Evolutionary conservation across 2,888 invertebrate genomes (phyloP).

Genomic region (Mythimna vitellina): DNA sequence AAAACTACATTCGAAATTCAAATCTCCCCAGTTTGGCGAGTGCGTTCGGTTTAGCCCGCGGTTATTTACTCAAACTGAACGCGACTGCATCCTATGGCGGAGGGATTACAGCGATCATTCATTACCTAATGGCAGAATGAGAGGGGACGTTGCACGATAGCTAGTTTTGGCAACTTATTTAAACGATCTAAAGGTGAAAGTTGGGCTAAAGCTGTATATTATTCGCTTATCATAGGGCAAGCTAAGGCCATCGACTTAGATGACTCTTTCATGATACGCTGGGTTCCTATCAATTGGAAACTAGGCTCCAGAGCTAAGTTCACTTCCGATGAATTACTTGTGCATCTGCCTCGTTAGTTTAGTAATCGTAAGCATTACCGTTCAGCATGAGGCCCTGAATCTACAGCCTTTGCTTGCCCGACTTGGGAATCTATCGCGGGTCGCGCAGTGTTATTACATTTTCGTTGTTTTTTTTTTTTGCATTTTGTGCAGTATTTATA

Average conservation of each 20-base stretch:
- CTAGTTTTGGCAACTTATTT: constrained; percentile 56
- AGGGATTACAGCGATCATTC: constrained; percentile 83
- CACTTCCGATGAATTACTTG: not conserved
- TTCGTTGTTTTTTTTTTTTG: too few relatives aligned
- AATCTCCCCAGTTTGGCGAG: constrained; percentile 74
- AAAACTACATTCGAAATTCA: constrained; percentile 75
- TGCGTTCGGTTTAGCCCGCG: constrained; percentile 72
- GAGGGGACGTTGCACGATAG: constrained; percentile 69
- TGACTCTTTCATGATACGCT: constrained; percentile 21
- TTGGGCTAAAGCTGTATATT: not conserved
- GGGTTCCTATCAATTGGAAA: not conserved
- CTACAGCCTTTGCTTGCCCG: too few relatives aligned
- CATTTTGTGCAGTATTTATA: too few relatives aligned
- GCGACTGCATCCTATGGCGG: constrained; percentile 61
- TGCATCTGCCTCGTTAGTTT: not conserved
- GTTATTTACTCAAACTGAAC: constrained; percentile 79
- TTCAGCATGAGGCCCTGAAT: too few relatives aligned
- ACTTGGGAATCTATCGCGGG: too few relatives aligned
- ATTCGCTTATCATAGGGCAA: not conserved
- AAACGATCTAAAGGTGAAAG: constrained; percentile 14
- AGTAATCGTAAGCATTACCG: too few relatives aligned
- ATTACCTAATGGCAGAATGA: constrained; percentile 76
- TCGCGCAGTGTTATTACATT: too few relatives aligned
- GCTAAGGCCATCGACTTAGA: constrained; percentile 13
- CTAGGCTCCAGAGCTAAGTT: not conserved